Base-by-base conservation (phyloP, 2,113 vertebrate genomes). In the Dinomys branickii region DNA sequence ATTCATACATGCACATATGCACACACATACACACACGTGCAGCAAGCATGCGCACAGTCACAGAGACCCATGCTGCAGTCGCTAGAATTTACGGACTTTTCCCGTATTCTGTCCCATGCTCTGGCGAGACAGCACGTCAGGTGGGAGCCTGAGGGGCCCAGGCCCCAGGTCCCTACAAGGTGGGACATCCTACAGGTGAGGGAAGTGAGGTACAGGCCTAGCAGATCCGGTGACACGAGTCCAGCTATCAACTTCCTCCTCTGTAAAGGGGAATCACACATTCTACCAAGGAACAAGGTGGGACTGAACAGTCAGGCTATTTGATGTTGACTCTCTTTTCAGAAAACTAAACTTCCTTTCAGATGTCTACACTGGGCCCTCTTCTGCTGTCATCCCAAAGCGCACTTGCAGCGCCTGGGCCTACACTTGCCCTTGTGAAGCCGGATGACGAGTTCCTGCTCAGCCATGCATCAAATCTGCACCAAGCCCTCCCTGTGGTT, bases 381-480 rank as follows among this genome's bases (percentile, higher is more conserved):
- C 26, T 56, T 73, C 86, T 82, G 65, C 58, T 44, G 14, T 35
- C 61, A 61, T 65, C 56, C 44, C 12, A 5, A 69, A 58, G 24
- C 4, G 12, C 9, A 35, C 58, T 38, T 41, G 24, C 22, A 41
- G 22, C 30, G 63, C n/a, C 47, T 13, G 54, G 52, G 28, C 41
- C 56, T 52, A n/a, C 6, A 24, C 7, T 26, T 0, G 0, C 41
- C 52, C 20, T 5, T 41, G 22, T 33, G 58, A 44, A 50, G 11
- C 59, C 2, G 0, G 7, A 8, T 2, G n/a, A 65, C 24, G 47
- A 65, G 54, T 26, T 52, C 52, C 77, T 41, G 24, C 13, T 3
- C n/a, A 54, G 77, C 71, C 0, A 0, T 1, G 2, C 65, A 24
- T 35, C 2, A 5, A 83, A 20, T 33, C 41, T 2, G 19, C 65